Conservation (phyloP, 2,888 invertebrate species). For the Epiperipatus broadwayi region DNA sequence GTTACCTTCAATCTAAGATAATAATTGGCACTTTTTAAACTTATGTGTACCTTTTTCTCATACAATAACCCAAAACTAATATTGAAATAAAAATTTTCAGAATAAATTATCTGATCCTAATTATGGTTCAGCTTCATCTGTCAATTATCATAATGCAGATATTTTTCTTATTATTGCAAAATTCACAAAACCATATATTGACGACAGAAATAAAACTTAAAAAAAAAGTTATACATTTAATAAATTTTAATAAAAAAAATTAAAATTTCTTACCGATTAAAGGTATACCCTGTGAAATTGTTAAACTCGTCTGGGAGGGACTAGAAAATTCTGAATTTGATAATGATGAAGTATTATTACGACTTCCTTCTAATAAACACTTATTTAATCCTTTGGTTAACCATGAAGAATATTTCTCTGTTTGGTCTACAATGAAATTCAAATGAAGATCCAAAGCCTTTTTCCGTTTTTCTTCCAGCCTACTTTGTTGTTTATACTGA, state of each 20-base stretch:
- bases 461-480: slow-evolving; percentile 81
- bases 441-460: slow-evolving; percentile 87
- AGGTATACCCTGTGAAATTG: background rate
- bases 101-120: too few species aligned
- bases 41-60: too few species aligned
- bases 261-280: too few species aligned
- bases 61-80: too few species aligned
- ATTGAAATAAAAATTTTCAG: too few species aligned
- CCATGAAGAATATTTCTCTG: slow-evolving; percentile 84
- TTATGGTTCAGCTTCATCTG: too few species aligned
- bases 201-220: too few species aligned
- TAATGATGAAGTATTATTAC: slow-evolving; percentile 14
- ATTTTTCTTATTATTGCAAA: background rate
- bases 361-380: slow-evolving; percentile 24
- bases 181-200: background rate
- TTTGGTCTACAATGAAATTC: slow-evolving; percentile 92
- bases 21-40: too few species aligned
- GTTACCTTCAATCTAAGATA: too few species aligned
- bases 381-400: slow-evolving; percentile 66
- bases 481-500: slow-evolving; percentile 75
- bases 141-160: background rate
- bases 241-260: too few species aligned
- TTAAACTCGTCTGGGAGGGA: slow-evolving; percentile 5
- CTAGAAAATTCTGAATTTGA: slow-evolving; percentile 13
- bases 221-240: too few species aligned